These are phyloP conservation scores for Thereva nobilitata DNA, from an alignment of 2,888 invertebrate species.

Conservation along the genomic window DNA sequence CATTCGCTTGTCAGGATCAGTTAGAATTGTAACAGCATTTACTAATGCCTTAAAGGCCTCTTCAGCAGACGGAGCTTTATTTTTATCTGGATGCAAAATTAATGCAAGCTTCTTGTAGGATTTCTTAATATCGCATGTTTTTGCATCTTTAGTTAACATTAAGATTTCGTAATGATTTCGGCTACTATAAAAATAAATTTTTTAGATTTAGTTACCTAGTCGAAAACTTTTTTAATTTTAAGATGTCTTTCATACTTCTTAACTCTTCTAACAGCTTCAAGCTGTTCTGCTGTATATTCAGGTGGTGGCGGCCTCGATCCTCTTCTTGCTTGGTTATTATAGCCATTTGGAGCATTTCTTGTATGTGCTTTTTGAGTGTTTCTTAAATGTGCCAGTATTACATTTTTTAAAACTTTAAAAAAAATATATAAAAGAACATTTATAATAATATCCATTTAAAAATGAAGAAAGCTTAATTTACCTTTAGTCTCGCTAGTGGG, in stretches of 20 bases:
- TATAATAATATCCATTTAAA: neutral
- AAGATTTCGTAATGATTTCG: slow-evolving; percentile 98
- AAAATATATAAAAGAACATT: slow-evolving; percentile 49
- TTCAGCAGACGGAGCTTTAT: slow-evolving; percentile 92
- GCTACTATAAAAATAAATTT: slow-evolving; percentile 60
- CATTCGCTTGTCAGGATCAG: slow-evolving; percentile 89
- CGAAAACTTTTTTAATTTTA: slow-evolving; percentile 43
- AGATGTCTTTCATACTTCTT: slow-evolving; percentile 64
- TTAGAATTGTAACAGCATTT: slow-evolving; percentile 93
- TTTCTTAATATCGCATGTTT: slow-evolving; percentile 89
- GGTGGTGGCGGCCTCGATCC: slow-evolving; percentile 53
- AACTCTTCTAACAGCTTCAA: slow-evolving; percentile 68
- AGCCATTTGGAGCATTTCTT: slow-evolving; percentile 50
- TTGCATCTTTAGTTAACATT: slow-evolving; percentile 80
- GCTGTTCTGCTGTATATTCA: slow-evolving; percentile 77
- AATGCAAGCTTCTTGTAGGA: slow-evolving; percentile 91
- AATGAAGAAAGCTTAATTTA: slow-evolving; percentile 53
- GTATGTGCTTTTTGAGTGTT: slow-evolving; percentile 48
- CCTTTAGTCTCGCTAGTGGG: slow-evolving; percentile 83
- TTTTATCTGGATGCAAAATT: slow-evolving; percentile 96
- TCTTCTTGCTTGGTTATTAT: slow-evolving; percentile 45
- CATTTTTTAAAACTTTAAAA: slow-evolving; percentile 58
- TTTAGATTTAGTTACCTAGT: neutral
- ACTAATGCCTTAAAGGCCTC: slow-evolving; percentile 96
- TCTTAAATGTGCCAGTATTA: slow-evolving; percentile 56